These are phyloP conservation scores for Saccostrea cuccullata DNA, from an alignment of 1,140 invertebrate genomes.

Conservation along the genomic window DNA sequence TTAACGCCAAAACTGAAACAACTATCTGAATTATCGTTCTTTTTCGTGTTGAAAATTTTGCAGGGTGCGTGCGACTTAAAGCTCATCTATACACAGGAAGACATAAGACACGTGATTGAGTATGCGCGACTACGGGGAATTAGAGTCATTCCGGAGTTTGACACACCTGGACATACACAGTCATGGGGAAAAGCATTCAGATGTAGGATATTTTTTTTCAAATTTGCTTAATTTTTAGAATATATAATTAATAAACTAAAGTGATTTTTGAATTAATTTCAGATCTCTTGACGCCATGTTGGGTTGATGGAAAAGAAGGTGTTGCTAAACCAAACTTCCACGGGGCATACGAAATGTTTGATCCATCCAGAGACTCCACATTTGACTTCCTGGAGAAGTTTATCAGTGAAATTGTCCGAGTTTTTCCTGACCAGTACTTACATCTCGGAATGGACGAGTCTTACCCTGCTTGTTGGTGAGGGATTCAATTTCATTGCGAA, in stretches of 20 bases:
- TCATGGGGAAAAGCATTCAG: slow-evolving; percentile 89
- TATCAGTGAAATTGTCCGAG: slow-evolving; percentile 68
- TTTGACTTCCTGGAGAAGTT: slow-evolving; percentile 71
- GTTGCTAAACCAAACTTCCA: slow-evolving; percentile 53
- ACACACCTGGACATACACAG: slow-evolving; percentile 91
- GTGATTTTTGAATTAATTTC: background rate
- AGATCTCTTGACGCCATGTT: slow-evolving; percentile 86
- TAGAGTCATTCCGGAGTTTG: slow-evolving; percentile 92
- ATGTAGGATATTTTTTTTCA: slow-evolving; percentile 67
- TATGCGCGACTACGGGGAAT: slow-evolving; percentile 90
- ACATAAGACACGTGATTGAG: slow-evolving; percentile 85
- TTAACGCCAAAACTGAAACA: no score
- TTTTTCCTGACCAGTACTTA: slow-evolving; percentile 75
- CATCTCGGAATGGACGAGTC: slow-evolving; percentile 92
- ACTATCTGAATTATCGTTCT: no score
- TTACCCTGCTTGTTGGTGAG: slow-evolving; percentile 89
- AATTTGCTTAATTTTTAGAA: no score
- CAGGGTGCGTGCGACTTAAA: slow-evolving; percentile 77
- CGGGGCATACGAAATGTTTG: slow-evolving; percentile 66
- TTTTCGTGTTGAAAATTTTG: background rate
- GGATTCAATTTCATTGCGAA: no score
- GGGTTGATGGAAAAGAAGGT: slow-evolving; percentile 49
- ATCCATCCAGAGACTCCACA: slow-evolving; percentile 70
- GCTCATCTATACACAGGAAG: slow-evolving; percentile 85
- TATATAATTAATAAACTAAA: no score